A percentile compares a stretch with the other conserved stretches of the same genome.
These are phyloP conservation scores for Saguinus imperator DNA, from an alignment of 2,113 vertebrate genomes.

Conservation along the genomic window DNA sequence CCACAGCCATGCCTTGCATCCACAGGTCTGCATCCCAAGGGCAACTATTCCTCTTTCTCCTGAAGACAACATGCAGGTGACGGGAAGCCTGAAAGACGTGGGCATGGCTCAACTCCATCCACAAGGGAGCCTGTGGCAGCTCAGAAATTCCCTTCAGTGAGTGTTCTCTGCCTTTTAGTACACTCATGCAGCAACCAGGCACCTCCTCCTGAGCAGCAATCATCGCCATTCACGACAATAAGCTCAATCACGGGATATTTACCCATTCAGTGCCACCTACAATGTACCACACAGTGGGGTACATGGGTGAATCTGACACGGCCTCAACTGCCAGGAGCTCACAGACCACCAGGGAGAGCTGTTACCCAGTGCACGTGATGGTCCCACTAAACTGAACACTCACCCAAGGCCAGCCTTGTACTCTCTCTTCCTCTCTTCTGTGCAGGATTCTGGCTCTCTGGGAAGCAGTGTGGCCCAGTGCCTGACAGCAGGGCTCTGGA, in stretches of 20 bases:
- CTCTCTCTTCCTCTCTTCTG: background rate
- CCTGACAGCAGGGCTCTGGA: background rate
- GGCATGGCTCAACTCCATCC: accelerated
- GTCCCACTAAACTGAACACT: too few relatives aligned
- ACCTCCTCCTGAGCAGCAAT: background rate
- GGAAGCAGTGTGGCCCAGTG: too few relatives aligned
- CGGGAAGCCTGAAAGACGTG: background rate
- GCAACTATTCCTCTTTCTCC: background rate
- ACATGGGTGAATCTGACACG: accelerated
- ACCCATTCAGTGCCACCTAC: background rate
- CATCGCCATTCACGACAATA: background rate
- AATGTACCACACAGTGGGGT: accelerated
- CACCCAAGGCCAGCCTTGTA: accelerated
- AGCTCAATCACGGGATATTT: background rate
- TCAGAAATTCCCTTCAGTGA: background rate
- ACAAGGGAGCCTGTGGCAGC: background rate
- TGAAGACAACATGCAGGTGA: background rate
- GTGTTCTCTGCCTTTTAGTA: background rate
- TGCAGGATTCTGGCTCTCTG: accelerated
- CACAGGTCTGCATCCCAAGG: too few relatives aligned
- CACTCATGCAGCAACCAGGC: accelerated
- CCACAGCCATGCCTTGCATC: background rate
- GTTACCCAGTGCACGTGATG: too few relatives aligned
- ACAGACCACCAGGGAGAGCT: too few relatives aligned
- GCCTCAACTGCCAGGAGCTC: background rate